These are phyloP conservation scores for Leguminivora glycinivorella DNA, from an alignment of 1,140 invertebrate genomes.

Conservation along the genomic window DNA sequence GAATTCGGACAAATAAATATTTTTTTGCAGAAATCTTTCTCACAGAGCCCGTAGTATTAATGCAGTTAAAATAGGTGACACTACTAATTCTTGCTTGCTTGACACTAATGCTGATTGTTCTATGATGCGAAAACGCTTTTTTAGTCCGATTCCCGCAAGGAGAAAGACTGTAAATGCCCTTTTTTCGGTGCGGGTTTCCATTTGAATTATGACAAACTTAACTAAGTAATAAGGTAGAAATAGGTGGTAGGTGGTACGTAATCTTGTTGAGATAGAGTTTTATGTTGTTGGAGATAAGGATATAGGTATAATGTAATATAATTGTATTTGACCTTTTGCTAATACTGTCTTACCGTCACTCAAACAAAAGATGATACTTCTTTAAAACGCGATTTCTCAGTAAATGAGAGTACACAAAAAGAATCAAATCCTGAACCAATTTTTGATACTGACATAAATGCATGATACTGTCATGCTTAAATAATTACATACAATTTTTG, in stretches of 20 bases:
- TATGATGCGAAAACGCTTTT: conserved; percentile 32
- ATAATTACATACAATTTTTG: conserved; percentile 24
- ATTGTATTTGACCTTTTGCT: conserved; percentile 39
- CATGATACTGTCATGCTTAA: conserved; percentile 21
- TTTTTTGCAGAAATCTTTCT: not conserved
- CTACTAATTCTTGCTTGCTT: conserved; percentile 34
- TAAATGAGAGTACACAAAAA: not conserved
- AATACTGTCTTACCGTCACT: conserved; percentile 36
- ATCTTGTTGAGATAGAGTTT: conserved; percentile 30
- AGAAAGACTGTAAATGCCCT: conserved; percentile 21
- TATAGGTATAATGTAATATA: conserved; percentile 36
- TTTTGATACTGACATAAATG: conserved; percentile 24
- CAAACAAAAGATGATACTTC: conserved; percentile 26
- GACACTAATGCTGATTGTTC: conserved; percentile 41
- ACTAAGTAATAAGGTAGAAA: conserved; percentile 34
- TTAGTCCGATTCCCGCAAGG: conserved; percentile 35
- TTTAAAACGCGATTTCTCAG: conserved; percentile 9
- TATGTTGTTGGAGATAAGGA: conserved; percentile 31
- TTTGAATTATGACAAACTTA: conserved; percentile 24
- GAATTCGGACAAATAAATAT: conserved; percentile 33
- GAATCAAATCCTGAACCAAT: not conserved
- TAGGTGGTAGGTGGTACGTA: conserved; percentile 25
- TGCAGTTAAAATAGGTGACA: conserved; percentile 30
- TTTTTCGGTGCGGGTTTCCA: conserved; percentile 31
- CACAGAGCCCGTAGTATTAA: conserved; percentile 22